These are phyloP conservation scores for Rhyzopertha dominica DNA, from an alignment of 1,140 invertebrate genomes.

Conservation along the genomic window DNA sequence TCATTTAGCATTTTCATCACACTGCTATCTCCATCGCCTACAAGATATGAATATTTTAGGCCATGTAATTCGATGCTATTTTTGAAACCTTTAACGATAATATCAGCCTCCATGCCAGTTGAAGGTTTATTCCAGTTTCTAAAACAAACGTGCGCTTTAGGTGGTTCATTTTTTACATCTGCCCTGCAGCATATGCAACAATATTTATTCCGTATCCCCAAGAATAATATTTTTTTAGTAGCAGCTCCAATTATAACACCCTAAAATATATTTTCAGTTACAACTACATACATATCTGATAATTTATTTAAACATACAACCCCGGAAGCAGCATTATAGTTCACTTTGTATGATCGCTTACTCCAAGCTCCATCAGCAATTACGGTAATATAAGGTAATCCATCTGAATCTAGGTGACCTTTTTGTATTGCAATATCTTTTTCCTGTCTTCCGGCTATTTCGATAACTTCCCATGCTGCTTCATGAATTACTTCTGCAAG, in stretches of 20 bases:
- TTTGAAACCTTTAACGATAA: slow-evolving; percentile 33
- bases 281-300: slow-evolving; percentile 22
- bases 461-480: slow-evolving; percentile 28
- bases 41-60: slow-evolving; percentile 18
- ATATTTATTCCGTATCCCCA: slow-evolving; percentile 16
- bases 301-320: slow-evolving; percentile 35
- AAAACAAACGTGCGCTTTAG: slow-evolving; percentile 33
- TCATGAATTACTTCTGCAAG: slow-evolving; percentile 19
- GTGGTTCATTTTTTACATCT: slow-evolving; percentile 1
- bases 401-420: slow-evolving; percentile 33
- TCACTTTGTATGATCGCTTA: slow-evolving; percentile 33
- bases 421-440: slow-evolving; percentile 24
- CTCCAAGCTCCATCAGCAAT: slow-evolving; percentile 35
- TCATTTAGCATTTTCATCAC: slow-evolving; percentile 9
- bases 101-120: slow-evolving; percentile 35
- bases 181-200: slow-evolving; percentile 12
- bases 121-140: slow-evolving; percentile 34
- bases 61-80: slow-evolving; percentile 27
- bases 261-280: background rate
- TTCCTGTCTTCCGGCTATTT: slow-evolving; percentile 27
- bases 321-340: slow-evolving; percentile 33
- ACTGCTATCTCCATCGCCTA: slow-evolving; percentile 29
- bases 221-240: slow-evolving; percentile 15
- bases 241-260: too few species aligned
- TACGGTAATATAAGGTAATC: slow-evolving; percentile 33